Conservation (phyloP, 2,797 vertebrate genomes). For the Neostethus bicornis region DNA sequence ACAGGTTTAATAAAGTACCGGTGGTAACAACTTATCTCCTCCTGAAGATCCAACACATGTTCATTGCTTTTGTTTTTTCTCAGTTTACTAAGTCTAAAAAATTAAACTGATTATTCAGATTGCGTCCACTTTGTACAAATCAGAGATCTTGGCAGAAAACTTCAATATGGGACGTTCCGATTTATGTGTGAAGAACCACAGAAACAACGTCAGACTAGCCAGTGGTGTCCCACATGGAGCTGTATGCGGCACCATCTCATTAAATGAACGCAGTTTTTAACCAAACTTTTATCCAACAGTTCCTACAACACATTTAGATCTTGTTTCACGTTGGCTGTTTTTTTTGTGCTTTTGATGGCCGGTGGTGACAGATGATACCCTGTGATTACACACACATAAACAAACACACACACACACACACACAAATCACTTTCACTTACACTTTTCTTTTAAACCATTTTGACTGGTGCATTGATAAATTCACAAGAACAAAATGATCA, state of each 20-base stretch:
- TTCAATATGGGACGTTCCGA: too few species aligned
- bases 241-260: constrained; percentile 16
- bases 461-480: constrained; percentile 7
- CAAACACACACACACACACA: constrained; percentile 66
- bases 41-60: too few species aligned
- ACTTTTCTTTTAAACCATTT: constrained; percentile 17
- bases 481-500: neutral
- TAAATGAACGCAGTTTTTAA: constrained; percentile 33
- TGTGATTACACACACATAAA: constrained; percentile 72
- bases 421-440: constrained; percentile 59
- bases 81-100: too few species aligned
- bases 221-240: neutral
- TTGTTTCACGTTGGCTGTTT: constrained; percentile 62
- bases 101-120: too few species aligned
- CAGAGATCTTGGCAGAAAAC: neutral
- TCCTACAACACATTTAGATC: constrained; percentile 22
- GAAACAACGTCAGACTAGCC: neutral
- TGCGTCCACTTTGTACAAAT: neutral
- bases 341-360: constrained; percentile 51
- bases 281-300: constrained; percentile 21
- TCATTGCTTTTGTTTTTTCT: too few species aligned
- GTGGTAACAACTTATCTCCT: too few species aligned
- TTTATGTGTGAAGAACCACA: too few species aligned
- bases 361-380: constrained; percentile 72
- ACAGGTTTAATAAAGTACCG: too few species aligned